Evolutionary conservation across 2,797 vertebrate species (phyloP), one percentile per base, ranked within the genome.

Genomic region (Phoxinus dragarum): DNA sequence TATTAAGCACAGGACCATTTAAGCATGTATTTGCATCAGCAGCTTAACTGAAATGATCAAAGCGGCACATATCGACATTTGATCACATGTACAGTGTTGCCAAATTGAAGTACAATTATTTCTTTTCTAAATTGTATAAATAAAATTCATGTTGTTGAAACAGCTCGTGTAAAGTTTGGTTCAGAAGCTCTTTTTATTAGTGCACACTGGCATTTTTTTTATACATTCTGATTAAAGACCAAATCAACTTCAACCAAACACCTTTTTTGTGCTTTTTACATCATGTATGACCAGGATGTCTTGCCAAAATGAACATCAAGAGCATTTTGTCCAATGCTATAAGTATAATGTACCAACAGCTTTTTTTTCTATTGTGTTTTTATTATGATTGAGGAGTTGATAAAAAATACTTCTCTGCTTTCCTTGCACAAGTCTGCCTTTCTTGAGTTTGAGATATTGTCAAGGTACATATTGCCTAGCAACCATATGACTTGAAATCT

Each of bases 381-480:
- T 83, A 49, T 67, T 67, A 47, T 52, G 36, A 54, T 14, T 19
- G 31, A 42, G 9, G 23, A 11, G n/a, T 44, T 84, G 34, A 78
- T 78, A 0, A 76, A 40, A n/a, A 6, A 52, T 27, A 21, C 31
- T 67, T 40, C 42, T 42, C 16, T 8, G 36, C 61, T 64, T 64
- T 64, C 27, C 61, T 64, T 6, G 16, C 5, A 27, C 71, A n/a
- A 16, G 56, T 75, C 31, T 75, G n/a, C 54, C 34, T 64, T 54
- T 23, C 19, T 84, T 59, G 17, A 6, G 4, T 44, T 56, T 49
- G 56, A 17, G 34, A 52, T 72, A 19, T 64, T 34, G 54, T 56
- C 75, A 42, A 23, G 31, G n/a, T 56, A 38, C 1, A 31, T 80
- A 64, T 17, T 89, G 44, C 3, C 79, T 88, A 61, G 88, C 89